These are phyloP conservation scores for Tholera decimalis DNA, from an alignment of 2,888 invertebrate species.

Conservation along the genomic window DNA sequence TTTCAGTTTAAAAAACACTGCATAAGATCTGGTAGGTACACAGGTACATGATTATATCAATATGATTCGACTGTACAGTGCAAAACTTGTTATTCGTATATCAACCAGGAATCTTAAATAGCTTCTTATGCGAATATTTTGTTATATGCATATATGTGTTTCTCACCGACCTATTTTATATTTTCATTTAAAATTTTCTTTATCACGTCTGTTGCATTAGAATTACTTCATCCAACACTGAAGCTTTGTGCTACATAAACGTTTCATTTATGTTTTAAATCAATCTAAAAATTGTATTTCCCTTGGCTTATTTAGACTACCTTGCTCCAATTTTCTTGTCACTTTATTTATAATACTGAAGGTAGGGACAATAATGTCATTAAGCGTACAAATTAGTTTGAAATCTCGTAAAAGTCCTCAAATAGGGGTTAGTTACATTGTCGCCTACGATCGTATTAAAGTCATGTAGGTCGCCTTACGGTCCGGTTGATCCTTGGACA, in stretches of 20 bases:
- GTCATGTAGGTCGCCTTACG: constrained; percentile 43
- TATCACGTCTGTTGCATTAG: neutral
- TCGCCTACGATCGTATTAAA: constrained; percentile 52
- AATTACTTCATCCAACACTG: neutral
- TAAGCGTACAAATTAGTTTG: constrained; percentile 17
- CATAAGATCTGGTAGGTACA: too few relatives aligned
- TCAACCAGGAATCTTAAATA: neutral
- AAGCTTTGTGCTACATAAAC: neutral
- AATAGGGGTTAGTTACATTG: constrained; percentile 36
- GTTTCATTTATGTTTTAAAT: constrained; percentile 26
- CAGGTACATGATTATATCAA: too few relatives aligned
- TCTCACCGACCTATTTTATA: neutral
- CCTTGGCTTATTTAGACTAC: constrained; percentile 38
- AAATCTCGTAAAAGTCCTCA: constrained; percentile 38
- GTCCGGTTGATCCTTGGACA: constrained; percentile 59
- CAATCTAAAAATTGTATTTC: constrained; percentile 24
- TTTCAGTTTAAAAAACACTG: constrained; percentile 7
- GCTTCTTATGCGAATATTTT: too few relatives aligned
- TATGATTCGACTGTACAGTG: neutral
- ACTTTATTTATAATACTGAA: constrained; percentile 45
- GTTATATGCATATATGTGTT: too few relatives aligned
- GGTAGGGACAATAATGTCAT: constrained; percentile 13
- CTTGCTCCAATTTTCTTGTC: constrained; percentile 44
- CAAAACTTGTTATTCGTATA: neutral
- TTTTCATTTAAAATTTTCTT: neutral